These are phyloP conservation scores for Channa argus DNA, from an alignment of 2,113 vertebrate genomes.

Conservation along the genomic window DNA sequence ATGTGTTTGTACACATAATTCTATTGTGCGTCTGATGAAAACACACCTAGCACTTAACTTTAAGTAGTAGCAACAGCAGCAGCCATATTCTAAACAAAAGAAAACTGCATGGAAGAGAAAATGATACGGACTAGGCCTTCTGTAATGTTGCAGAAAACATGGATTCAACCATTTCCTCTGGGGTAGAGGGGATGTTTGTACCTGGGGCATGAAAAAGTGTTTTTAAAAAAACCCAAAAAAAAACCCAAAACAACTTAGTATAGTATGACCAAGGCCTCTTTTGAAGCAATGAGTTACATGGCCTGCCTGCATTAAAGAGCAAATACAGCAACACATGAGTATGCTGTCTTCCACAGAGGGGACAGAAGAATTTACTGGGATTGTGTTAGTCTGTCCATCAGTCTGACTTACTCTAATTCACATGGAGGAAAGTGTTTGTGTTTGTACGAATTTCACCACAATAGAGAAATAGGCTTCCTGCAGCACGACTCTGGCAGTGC, in stretches of 20 bases:
- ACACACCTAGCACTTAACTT: neutral
- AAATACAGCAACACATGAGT: constrained; percentile 26
- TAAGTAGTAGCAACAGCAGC: neutral
- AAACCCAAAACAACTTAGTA: too few relatives aligned
- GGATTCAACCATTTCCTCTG: constrained; percentile 42
- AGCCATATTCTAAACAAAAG: constrained; percentile 10
- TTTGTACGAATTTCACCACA: constrained; percentile 52
- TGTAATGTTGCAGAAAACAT: constrained; percentile 16
- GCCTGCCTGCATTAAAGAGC: constrained; percentile 36
- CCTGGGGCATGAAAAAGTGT: constrained; percentile 37
- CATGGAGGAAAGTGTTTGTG: constrained; percentile 47
- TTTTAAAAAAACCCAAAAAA: constrained; percentile 52
- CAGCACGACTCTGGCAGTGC: constrained; percentile 81
- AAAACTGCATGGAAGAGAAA: constrained; percentile 21
- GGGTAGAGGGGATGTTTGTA: constrained; percentile 43
- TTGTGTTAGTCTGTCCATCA: constrained; percentile 46
- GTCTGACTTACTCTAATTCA: constrained; percentile 59
- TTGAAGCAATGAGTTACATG: constrained; percentile 33
- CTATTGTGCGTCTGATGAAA: neutral
- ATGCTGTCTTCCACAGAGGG: constrained; percentile 31
- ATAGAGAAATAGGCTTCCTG: constrained; percentile 73
- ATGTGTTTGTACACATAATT: neutral
- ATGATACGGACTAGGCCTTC: neutral
- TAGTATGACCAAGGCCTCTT: constrained; percentile 48
- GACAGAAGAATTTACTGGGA: constrained; percentile 32